These are phyloP conservation scores for Aegotheles bennettii DNA, from an alignment of 2,113 vertebrate species.

Conservation along the genomic window DNA sequence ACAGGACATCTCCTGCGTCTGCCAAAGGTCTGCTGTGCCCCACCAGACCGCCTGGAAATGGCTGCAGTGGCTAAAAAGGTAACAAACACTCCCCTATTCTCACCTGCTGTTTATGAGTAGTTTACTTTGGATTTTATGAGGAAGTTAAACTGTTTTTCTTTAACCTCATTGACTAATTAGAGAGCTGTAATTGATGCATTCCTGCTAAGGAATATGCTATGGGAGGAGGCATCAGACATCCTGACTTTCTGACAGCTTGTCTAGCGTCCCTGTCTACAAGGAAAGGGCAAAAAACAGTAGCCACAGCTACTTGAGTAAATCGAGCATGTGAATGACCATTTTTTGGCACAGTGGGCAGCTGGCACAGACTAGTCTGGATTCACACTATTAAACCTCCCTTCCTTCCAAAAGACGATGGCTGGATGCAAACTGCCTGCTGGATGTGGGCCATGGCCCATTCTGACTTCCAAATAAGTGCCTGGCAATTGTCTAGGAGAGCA, in stretches of 20 bases:
- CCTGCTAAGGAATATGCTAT: background rate
- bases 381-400: background rate
- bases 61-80: background rate
- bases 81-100: background rate
- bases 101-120: background rate
- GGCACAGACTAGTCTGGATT: background rate
- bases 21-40: background rate
- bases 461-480: background rate
- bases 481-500: background rate
- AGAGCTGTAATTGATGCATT: background rate
- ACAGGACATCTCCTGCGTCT: background rate
- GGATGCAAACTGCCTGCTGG: background rate
- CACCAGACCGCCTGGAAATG: background rate
- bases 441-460: background rate
- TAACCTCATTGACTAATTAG: background rate
- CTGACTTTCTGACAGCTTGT: background rate
- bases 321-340: rapidly evolving
- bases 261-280: background rate
- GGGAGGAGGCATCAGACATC: background rate
- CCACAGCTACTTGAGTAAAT: background rate
- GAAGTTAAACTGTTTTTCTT: background rate
- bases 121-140: background rate
- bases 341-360: rapidly evolving
- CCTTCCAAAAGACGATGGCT: background rate
- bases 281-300: background rate